Conservation (phyloP, 2,888 invertebrate species). For the Morinoia aosen region DNA sequence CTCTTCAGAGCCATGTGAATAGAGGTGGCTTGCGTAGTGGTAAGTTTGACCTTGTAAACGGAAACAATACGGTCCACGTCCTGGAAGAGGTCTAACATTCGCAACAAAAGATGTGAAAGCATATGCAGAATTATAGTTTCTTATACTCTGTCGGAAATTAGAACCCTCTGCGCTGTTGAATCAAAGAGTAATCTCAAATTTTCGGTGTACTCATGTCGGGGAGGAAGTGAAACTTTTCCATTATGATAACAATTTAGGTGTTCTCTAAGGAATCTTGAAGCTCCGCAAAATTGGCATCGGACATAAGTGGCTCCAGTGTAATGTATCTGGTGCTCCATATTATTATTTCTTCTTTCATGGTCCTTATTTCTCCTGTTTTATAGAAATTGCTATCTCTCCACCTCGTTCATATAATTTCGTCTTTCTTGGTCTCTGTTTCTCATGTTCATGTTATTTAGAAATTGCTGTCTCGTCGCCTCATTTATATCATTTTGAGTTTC, state of each 20-base stretch:
- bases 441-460: background rate
- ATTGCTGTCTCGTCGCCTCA: background rate
- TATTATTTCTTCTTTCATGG: constrained; percentile 1
- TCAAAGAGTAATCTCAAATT: constrained; percentile 38
- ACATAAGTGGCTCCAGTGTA: constrained; percentile 36
- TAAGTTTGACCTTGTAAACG: constrained; percentile 45
- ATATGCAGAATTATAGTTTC: constrained; percentile 47
- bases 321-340: background rate
- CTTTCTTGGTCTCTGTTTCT: constrained; percentile 32
- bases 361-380: constrained; percentile 26
- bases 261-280: background rate
- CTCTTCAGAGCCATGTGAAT: background rate
- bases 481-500: background rate
- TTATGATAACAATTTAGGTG: constrained; percentile 40
- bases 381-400: constrained; percentile 4
- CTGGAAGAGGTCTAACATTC: constrained; percentile 19
- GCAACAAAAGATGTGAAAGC: constrained; percentile 43
- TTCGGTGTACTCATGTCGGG: constrained; percentile 34
- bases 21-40: background rate
- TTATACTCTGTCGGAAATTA: background rate
- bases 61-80: constrained; percentile 50
- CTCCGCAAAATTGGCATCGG: constrained; percentile 7
- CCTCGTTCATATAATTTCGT: constrained; percentile 7
- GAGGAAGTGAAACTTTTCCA: constrained; percentile 55
- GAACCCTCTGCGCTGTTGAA: background rate